Percentiles rank a stretch among this genome's conserved stretches.
Evolutionary conservation across 2,888 invertebrate species (phyloP).

Genomic region (Drosophila buzzatii): DNA sequence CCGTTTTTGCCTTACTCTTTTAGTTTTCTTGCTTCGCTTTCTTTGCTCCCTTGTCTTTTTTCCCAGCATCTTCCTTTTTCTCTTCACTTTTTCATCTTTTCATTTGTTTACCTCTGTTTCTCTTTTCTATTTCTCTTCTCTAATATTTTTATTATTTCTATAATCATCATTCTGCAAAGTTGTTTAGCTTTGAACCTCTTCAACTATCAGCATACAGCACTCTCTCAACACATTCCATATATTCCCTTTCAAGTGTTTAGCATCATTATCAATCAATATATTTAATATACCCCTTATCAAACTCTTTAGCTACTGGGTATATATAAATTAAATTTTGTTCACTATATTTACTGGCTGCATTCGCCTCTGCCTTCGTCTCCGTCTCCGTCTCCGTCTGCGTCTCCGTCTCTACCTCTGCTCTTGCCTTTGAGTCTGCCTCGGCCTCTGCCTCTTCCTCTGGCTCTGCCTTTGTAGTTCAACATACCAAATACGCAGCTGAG

Average conservation of each 20-base stretch:
- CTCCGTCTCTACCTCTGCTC: background rate
- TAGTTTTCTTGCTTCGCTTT: background rate
- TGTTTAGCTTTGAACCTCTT: too few relatives aligned
- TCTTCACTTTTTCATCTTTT: background rate
- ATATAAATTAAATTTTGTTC: conserved; percentile 11
- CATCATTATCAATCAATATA: background rate
- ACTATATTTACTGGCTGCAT: conserved; percentile 16
- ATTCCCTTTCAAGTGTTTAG: too few relatives aligned
- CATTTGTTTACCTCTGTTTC: too few relatives aligned
- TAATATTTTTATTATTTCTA: too few relatives aligned
- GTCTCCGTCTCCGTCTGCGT: background rate
- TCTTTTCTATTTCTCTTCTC: background rate
- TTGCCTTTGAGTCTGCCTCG: background rate
- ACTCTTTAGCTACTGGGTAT: background rate
- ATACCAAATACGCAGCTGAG: conserved; percentile 8
- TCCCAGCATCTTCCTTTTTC: background rate
- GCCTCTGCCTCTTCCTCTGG: background rate
- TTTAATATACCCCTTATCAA: background rate
- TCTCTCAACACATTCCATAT: too few relatives aligned
- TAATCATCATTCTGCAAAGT: too few relatives aligned
- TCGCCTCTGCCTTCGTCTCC: background rate
- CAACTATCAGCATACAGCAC: too few relatives aligned
- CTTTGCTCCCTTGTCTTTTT: background rate
- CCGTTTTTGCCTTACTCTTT: background rate
- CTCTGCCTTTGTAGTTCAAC: background rate